These are phyloP conservation scores for Origma solitaria DNA, from an alignment of 2,113 vertebrate genomes.

Conservation along the genomic window DNA sequence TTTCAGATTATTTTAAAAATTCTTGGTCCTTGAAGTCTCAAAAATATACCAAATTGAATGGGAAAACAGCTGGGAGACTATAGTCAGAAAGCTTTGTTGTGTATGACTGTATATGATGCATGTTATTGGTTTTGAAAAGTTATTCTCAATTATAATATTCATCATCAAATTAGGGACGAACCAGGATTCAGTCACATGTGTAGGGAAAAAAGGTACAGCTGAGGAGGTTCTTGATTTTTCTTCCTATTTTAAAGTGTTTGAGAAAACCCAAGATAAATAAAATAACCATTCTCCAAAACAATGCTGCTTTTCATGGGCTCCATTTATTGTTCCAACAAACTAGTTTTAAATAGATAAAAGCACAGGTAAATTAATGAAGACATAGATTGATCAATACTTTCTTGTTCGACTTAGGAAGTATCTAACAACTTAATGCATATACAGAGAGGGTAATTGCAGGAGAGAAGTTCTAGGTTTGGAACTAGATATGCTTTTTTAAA, in stretches of 20 bases:
- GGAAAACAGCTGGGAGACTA: not conserved
- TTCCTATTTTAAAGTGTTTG: not conserved
- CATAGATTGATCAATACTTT: not conserved
- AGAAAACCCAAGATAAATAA: not conserved
- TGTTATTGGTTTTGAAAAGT: not conserved
- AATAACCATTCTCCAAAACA: not conserved
- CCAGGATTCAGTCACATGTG: accelerated
- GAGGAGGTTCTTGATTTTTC: not conserved
- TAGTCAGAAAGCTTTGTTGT: not conserved
- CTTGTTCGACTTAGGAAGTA: not conserved
- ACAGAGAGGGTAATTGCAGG: not conserved
- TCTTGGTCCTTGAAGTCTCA: not conserved
- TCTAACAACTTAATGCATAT: not conserved
- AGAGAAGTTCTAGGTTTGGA: not conserved
- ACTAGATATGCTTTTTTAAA: not conserved
- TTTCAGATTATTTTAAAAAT: not conserved
- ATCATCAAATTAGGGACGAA: not conserved
- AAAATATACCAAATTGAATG: not conserved
- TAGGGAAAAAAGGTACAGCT: not conserved
- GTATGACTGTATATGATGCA: not conserved
- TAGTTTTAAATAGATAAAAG: not conserved
- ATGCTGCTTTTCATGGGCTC: not conserved
- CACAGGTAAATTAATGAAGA: not conserved
- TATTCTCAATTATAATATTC: not conserved
- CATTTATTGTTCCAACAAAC: not conserved